Base-by-base conservation (phyloP, 2,888 invertebrate species). In the Strigamia crassipes region DNA sequence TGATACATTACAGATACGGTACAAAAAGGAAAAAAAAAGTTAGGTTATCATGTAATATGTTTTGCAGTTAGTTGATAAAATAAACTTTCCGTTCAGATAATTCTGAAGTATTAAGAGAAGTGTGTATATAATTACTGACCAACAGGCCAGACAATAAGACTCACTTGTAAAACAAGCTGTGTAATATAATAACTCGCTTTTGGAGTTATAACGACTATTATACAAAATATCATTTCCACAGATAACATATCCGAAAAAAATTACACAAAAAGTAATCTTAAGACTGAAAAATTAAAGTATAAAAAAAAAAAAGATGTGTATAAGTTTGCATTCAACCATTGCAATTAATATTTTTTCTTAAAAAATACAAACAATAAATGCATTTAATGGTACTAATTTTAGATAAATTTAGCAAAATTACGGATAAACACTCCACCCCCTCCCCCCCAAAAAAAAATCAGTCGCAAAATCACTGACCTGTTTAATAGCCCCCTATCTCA, bases 161-260 rank as follows among this genome's bases (percentile, higher is more conserved):
- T 78, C 51, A 81, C 81, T 81, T 81, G 81, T 78, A 81, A 81
- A 81, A 81, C 81, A 81, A 81, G 81, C 81, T 78, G 31, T 66
- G 34, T 81, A 41, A 51, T 73, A 81, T 61, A 42, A 56, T 81
- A 81, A 81, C 81, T 81, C 81, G n/a, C 38, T 78, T 78, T 41
- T 78, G 78, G 78, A 78, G 78, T 73, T 81, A 78, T 27, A 27
- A 27, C 51, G 21, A 78, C 41, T 81, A 81, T 77, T 81, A 42
- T 81, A 81, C 81, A 81, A 46, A 27, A 81, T 73, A 73, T 73
- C 81, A 81, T 77, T 81, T 81, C 73, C 81, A 81, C 81, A 81
- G 81, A 81, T 81, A 81, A 77, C 78, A 81, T 81, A 31, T 80
- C 80, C 41, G 51, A 46, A 80, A 51, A 51, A 51, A 46, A 80